Evolutionary conservation across 2,888 invertebrate genomes (phyloP).

Genomic region (Drosophila subsilvestris): DNA sequence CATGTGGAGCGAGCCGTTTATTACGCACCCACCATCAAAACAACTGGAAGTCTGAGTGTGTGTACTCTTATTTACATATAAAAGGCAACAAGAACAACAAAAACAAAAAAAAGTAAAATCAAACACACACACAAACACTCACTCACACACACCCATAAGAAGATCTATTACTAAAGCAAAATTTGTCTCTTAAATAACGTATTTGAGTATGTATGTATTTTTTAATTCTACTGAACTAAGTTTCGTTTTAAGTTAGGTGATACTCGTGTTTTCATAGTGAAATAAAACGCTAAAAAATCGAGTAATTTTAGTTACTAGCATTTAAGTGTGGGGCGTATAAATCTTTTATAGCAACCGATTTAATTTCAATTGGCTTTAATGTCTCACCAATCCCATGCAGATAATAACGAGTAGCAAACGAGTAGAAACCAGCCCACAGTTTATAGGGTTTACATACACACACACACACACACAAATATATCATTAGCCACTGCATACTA

Average conservation of each 20-base stretch:
- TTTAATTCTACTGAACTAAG: slow-evolving; percentile 60
- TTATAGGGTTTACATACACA: slow-evolving; percentile 12
- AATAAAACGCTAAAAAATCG: slow-evolving; percentile 63
- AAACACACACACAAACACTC: slow-evolving; percentile 32
- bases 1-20: slow-evolving; percentile 99
- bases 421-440: slow-evolving; percentile 36
- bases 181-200: slow-evolving; percentile 63
- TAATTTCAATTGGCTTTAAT: slow-evolving; percentile 37
- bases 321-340: slow-evolving; percentile 35
- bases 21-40: slow-evolving; percentile 91
- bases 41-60: slow-evolving; percentile 90
- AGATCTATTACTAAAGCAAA: slow-evolving; percentile 45
- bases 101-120: slow-evolving; percentile 29
- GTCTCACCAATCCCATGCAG: slow-evolving; percentile 28
- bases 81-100: slow-evolving; percentile 39
- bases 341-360: slow-evolving; percentile 30
- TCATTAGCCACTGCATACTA: background rate
- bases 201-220: slow-evolving; percentile 56
- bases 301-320: slow-evolving; percentile 65
- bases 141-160: slow-evolving; percentile 39
- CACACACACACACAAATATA: slow-evolving; percentile 13
- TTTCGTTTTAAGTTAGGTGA: slow-evolving; percentile 67
- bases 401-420: slow-evolving; percentile 8
- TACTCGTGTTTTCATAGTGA: slow-evolving; percentile 59
- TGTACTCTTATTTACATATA: slow-evolving; percentile 54